Percentiles rank a stretch among this genome's conserved stretches.
Evolutionary conservation across 1,140 invertebrate species (phyloP).

Genomic region (Diabrotica undecimpunctata): DNA sequence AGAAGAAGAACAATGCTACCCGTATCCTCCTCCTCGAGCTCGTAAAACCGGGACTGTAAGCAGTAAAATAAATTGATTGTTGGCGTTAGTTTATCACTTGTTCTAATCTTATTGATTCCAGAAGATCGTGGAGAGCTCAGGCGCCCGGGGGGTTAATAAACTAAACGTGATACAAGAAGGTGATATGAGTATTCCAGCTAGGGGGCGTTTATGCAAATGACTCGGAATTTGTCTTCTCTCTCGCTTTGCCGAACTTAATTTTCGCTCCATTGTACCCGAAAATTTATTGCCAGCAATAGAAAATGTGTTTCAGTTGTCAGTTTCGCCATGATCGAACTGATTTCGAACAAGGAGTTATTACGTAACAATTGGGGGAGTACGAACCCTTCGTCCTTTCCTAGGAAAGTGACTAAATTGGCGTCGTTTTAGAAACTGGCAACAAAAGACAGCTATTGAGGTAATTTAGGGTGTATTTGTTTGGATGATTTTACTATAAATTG

Average conservation of each 20-base stretch:
- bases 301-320: not conserved
- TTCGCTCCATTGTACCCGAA: not conserved
- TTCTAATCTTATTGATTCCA: not conserved
- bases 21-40: too few species aligned
- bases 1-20: too few species aligned
- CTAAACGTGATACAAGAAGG: conserved; percentile 2
- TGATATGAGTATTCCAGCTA: not conserved
- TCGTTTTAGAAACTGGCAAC: too few species aligned
- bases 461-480: too few species aligned
- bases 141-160: not conserved
- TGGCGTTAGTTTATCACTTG: too few species aligned
- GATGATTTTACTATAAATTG: too few species aligned
- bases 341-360: not conserved
- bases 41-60: too few species aligned
- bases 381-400: too few species aligned
- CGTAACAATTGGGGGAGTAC: too few species aligned
- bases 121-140: not conserved
- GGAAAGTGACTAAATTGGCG: too few species aligned
- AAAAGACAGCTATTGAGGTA: too few species aligned
- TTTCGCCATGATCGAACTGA: not conserved
- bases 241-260: not conserved
- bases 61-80: too few species aligned
- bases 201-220: not conserved
- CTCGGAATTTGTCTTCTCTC: conserved; percentile 1
- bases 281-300: conserved; percentile 1